Conservation (phyloP, 1,140 invertebrate species). For the Acromyrmex charruanus region DNA sequence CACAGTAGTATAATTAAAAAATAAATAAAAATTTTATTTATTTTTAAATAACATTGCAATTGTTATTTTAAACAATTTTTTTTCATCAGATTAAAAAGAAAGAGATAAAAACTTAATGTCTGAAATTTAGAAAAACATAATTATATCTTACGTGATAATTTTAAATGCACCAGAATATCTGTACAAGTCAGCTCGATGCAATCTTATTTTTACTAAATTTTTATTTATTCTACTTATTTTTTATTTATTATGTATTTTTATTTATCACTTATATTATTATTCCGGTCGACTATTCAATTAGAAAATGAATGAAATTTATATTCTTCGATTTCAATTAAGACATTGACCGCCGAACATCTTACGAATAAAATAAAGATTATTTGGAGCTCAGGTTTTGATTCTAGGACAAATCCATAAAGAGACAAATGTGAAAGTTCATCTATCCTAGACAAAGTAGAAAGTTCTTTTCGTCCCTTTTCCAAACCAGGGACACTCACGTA, state of each 20-base stretch:
- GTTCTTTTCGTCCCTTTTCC: slow-evolving; percentile 62
- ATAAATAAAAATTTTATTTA: neutral
- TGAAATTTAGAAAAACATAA: neutral
- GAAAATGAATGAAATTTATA: neutral
- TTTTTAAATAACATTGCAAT: neutral
- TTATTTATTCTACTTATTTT: too few relatives aligned
- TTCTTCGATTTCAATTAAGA: slow-evolving; percentile 3
- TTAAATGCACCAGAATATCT: neutral
- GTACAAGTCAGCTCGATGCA: neutral
- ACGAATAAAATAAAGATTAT: slow-evolving; percentile 21
- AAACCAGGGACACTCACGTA: neutral
- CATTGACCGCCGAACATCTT: neutral
- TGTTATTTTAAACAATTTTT: neutral
- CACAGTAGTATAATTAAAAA: neutral
- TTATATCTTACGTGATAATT: neutral
- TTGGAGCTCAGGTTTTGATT: slow-evolving; percentile 59
- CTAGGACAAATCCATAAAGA: slow-evolving; percentile 62
- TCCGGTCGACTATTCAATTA: neutral
- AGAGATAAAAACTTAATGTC: neutral
- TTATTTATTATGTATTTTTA: neutral
- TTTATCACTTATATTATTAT: neutral
- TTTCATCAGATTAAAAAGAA: neutral
- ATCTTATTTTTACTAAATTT: neutral
- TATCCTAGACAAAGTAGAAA: slow-evolving; percentile 70
- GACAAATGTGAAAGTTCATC: slow-evolving; percentile 72